phyloP scores from a whole-genome alignment of 2,888 invertebrate genomes.

The Hemistola chrysoprasaria region DNA sequence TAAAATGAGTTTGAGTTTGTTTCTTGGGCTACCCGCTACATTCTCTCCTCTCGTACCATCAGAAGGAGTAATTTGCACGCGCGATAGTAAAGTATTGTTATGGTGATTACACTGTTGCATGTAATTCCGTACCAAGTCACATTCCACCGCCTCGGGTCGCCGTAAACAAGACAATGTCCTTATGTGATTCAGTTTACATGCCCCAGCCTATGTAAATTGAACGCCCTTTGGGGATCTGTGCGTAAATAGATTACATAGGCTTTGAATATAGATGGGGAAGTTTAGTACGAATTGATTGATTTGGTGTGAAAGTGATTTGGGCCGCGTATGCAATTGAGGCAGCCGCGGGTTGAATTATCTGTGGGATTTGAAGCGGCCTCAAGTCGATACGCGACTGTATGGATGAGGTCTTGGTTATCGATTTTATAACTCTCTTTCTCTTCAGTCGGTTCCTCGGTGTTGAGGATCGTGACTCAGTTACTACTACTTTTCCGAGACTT shows the following conservation, averaged over 20 bases:
- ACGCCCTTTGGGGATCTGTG: conserved; percentile 7
- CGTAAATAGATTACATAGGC: not conserved
- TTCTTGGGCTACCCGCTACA: conserved; percentile 21
- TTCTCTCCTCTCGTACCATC: conserved; percentile 32
- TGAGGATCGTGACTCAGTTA: no score
- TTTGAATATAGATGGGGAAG: no score
- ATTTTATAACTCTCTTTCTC: no score
- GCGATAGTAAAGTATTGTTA: conserved; percentile 71
- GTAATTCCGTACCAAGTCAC: conserved; percentile 39
- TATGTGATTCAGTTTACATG: conserved; percentile 12
- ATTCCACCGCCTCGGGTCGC: conserved; percentile 13
- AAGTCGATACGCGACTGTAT: no score
- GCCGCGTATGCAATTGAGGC: no score
- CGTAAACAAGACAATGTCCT: conserved; percentile 27
- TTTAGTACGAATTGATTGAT: not conserved
- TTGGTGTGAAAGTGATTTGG: no score
- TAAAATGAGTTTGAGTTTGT: no score
- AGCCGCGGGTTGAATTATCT: no score
- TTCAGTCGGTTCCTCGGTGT: no score
- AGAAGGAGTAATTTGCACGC: conserved; percentile 67
- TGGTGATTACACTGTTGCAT: conserved; percentile 67
- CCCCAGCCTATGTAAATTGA: conserved; percentile 12
- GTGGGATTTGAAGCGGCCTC: no score
- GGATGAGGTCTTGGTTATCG: no score
- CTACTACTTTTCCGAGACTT: no score